Evolutionary conservation across 37 sponge, comb jelly and placozoan genomes (phyloP), one percentile per base, ranked within the genome.

Genomic region (Crambe crambe): DNA sequence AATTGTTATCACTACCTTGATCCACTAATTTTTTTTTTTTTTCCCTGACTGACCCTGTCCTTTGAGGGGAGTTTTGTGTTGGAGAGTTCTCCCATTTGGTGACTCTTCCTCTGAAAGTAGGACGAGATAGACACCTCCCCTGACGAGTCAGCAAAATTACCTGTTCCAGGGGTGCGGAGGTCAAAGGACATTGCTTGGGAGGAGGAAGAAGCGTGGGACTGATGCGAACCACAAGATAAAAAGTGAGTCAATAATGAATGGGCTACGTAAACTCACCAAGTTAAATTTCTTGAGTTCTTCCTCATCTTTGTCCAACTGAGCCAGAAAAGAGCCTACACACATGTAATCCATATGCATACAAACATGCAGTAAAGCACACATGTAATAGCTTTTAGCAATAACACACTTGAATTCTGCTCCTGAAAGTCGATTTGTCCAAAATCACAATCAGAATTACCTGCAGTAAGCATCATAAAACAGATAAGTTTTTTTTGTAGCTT

Each of bases 61-160:
- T 51, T 73, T 23, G 88, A 76, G 1, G 88, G 12, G 1, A 68
- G 69, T 25, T 68, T 56, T 12, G 18, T 4, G 3, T 61, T 26
- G 29, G 65, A 59, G 3, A 81, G 70, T 18, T 38, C 62, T 41
- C 88, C 88, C 30, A 87, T 43, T 59, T 56, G 17, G 30, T 81
- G 34, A 35, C 88, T 87, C 70, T 63, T 66, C 72, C 68, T 43
- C 26, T 68, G 65, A 58, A 87, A 87, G 77, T 81, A 87, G 12
- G 76, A 29, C 1, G 58, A 47, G 10, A 87, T 70, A 27, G 88
- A 87, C 27, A 76, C 43, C 21, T 70, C 70, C 1, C 70, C 42
- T 1, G 66, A 31, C 30, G 66, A 31, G 35, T 65, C 66, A 65
- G 66, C 31, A 65, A 18, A 65, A 17, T 31, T 26, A 34, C 34